These are phyloP conservation scores for Agrochola litura DNA, from an alignment of 2,888 invertebrate species.

Conservation along the genomic window DNA sequence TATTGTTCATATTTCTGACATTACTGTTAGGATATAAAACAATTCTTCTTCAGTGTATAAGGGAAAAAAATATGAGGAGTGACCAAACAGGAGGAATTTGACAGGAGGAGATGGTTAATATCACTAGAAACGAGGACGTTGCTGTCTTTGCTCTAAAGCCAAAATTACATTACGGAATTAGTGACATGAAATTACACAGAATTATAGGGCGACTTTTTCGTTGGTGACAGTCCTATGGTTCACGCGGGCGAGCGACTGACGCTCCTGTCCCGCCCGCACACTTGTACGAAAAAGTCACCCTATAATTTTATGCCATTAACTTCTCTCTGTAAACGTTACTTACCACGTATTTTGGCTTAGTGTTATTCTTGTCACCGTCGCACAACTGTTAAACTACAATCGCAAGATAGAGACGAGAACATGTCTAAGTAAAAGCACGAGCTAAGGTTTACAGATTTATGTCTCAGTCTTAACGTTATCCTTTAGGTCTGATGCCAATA, in stretches of 20 bases:
- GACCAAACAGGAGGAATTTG: not conserved
- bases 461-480: no score
- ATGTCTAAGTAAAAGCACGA: not conserved
- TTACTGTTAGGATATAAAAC: constrained; percentile 51
- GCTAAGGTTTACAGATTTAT: not conserved
- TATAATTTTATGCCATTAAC: no score
- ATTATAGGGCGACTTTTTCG: no score
- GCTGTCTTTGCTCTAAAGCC: not conserved
- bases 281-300: no score
- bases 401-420: not conserved
- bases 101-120: not conserved
- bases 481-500: not conserved
- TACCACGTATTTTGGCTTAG: not conserved
- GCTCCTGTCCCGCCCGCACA: no score
- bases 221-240: no score
- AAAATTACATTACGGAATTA: no score
- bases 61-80: not conserved
- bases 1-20: constrained; percentile 56
- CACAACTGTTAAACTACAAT: not conserved
- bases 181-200: no score
- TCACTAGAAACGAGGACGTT: no score
- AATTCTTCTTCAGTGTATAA: constrained; percentile 1
- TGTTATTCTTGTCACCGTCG: not conserved
- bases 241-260: no score
- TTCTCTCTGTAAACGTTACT: not conserved